These are phyloP conservation scores for Megaceryle alcyon DNA, from an alignment of 2,797 vertebrate genomes.

Conservation along the genomic window DNA sequence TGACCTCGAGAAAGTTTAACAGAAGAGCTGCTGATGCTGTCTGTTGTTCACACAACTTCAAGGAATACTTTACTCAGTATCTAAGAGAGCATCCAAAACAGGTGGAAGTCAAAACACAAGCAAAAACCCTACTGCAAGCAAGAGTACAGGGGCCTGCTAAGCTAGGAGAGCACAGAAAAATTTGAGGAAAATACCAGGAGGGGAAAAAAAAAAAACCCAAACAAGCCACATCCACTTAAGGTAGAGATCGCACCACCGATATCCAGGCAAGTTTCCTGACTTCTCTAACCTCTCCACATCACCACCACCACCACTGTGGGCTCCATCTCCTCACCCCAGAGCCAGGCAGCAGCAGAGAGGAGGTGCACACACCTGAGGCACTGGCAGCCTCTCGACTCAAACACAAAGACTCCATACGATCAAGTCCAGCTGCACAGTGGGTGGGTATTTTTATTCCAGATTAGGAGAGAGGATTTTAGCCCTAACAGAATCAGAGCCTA, in stretches of 20 bases:
- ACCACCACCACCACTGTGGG: accelerated
- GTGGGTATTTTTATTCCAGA: too few species aligned
- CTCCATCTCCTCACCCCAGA: background rate
- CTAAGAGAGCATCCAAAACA: accelerated
- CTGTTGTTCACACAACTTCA: background rate
- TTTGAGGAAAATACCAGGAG: background rate
- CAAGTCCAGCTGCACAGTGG: accelerated
- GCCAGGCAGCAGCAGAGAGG: accelerated
- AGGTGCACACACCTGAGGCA: accelerated
- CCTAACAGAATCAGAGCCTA: background rate
- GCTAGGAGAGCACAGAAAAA: background rate
- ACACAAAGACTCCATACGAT: accelerated
- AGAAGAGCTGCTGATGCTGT: background rate
- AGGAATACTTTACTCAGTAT: background rate
- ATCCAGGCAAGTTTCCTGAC: background rate
- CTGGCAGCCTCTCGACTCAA: accelerated
- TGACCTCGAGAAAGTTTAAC: background rate
- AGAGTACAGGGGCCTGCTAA: background rate
- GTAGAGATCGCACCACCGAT: accelerated
- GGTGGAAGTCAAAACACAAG: background rate
- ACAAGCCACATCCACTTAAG: accelerated
- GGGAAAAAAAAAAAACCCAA: too few species aligned
- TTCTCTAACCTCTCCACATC: accelerated
- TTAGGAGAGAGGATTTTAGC: accelerated
- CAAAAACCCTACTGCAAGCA: background rate